Conservation (phyloP, 2,113 vertebrate species). For the Dryoscopus gambensis region DNA sequence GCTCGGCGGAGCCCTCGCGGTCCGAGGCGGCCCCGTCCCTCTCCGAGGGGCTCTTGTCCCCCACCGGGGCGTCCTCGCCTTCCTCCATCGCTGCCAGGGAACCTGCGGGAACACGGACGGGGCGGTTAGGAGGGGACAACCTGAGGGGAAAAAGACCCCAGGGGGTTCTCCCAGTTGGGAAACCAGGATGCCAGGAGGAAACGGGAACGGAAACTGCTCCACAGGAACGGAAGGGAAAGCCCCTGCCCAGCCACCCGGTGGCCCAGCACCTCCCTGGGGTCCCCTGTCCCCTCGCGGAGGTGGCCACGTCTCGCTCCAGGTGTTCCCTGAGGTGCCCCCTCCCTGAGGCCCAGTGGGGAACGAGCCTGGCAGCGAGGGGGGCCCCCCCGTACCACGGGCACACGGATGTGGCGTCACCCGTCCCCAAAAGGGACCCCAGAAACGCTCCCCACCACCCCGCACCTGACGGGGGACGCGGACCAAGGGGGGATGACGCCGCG, state of each 20-base stretch:
- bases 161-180: background rate
- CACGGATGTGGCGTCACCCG: accelerated
- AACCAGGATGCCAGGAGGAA: background rate
- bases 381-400: accelerated
- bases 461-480: accelerated
- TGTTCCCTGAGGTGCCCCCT: background rate
- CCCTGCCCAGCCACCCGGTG: accelerated
- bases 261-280: background rate
- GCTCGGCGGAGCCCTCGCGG: constrained; percentile 73
- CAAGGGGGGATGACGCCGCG: accelerated
- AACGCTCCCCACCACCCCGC: accelerated
- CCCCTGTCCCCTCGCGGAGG: background rate
- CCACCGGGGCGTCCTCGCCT: constrained; percentile 70
- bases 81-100: constrained; percentile 86
- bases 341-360: accelerated
- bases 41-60: constrained; percentile 73
- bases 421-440: background rate
- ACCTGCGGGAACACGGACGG: constrained; percentile 65
- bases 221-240: background rate
- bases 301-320: background rate
- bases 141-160: accelerated
- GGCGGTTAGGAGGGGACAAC: accelerated
- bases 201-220: background rate
- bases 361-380: accelerated
- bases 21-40: constrained; percentile 76